Base-by-base conservation (phyloP, 2,888 invertebrate genomes). In the Lymantria monacha region DNA sequence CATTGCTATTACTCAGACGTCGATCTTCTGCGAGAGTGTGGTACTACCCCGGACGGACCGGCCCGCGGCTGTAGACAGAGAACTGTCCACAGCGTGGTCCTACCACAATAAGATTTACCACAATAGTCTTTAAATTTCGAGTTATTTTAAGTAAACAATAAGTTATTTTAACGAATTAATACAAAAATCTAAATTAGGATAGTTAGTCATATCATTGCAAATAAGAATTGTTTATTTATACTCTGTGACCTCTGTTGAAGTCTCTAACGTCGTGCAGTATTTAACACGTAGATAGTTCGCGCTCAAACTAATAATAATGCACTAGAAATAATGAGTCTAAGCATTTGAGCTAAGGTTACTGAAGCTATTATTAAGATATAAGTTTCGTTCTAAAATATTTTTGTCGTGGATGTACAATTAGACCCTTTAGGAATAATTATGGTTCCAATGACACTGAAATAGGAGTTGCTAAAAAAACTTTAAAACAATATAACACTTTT, bases 371-470 rank as follows among this genome's bases (percentile, higher is more conserved):
- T 42, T 70, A 42, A 72, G 66, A 66, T 73, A 71, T 66, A 73
- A 66, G 66, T 73, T 71, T 66, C 70, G 68, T 66, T 71, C 79
- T 74, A 76, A 81, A 84, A 83, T 83, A 87, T 81, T 83, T 74
- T 75, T 76, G 59, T 68, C 83, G 85, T 86, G 85, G 76, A 67
- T 70, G 64, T 71, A 70, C 76, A 82, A 85, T 87, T 85, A 87
- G 80, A 76, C 63, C 71, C 74, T 72, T 69, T 55, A 2, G 9
- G 10, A 33, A 33, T 33, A 3, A 33, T 33, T 33, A 33, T 33
- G 33, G 33, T 10, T 9, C 9, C 9, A 10, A 10, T 33, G 33
- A 10, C 33, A 33, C 33, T 33, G 33, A 33, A 9, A 33, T 1
- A 7, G 7, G 9, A 1, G 33, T 33, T 10, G 33, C 33, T 33